Base-by-base conservation (phyloP, 2,888 invertebrate genomes). In the Drosophila paramelanica region DNA sequence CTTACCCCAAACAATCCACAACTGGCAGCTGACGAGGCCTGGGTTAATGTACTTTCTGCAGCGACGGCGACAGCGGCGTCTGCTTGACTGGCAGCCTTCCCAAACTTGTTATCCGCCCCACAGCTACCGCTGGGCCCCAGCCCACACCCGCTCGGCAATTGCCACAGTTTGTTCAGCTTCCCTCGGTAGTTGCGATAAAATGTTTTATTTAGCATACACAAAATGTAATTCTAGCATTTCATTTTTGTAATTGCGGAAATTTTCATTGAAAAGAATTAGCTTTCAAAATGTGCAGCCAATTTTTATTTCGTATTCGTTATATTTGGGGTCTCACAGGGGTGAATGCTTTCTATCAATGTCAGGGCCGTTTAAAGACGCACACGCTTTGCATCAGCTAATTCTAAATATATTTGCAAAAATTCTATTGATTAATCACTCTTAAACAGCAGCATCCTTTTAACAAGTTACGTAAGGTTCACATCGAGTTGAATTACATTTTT, bases 251-350 rank as follows among this genome's bases (percentile, higher is more conserved):
- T 86, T 88, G 85, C 83, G 85, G 85, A 85, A 83, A 85, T 88
- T 85, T 85, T 88, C 86, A 85, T 86, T 85, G 83, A 85, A 86
- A 77, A 58, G 67, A 83, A 83, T 83, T 83, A 87, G 87, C 87
- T 75, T 39, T 20, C 41, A 57, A 58, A 64, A 67, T 69, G 46
- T 61, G 61, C 43, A 61, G 61, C 51, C 52, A 72, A 62, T 71
- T 75, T 76, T 50, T 43, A 45, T 47, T 49, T 7, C 38, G 20
- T 57, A 8, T 23, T 42, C 31, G 17, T 42, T 23, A 31, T 31
- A 8, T 31, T n/a, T 38, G 10, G 17, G 27, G 38, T 33, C 62
- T 46, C 14, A 46, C 42, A 49, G 55, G 71, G 84, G 64, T 83
- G 77, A 86, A 86, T 60, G 79, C 53, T 66, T 75, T 64, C 50